Conservation (phyloP, 2,888 invertebrate genomes). For the Meta bourneti region DNA sequence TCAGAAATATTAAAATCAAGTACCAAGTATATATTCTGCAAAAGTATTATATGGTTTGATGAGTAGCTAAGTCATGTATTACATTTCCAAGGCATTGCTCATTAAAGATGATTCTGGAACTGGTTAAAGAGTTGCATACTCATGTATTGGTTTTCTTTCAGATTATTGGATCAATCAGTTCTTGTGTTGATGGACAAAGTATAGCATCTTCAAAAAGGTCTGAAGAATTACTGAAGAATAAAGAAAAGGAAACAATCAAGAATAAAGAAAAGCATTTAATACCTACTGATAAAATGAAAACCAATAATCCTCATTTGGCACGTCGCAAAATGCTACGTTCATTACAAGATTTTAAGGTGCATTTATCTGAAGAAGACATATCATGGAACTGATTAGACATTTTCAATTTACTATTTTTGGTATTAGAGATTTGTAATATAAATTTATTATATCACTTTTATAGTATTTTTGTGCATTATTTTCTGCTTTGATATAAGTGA, state of each 20-base stretch:
- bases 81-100: no score
- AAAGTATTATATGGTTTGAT: no score
- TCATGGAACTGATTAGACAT: conserved; percentile 40
- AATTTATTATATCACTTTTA: not conserved
- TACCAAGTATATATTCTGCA: no score
- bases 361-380: conserved; percentile 68
- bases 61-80: no score
- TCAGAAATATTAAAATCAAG: no score
- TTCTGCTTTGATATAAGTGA: no score
- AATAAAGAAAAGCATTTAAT: conserved; percentile 20
- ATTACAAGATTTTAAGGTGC: conserved; percentile 55
- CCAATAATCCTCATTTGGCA: conserved; percentile 28
- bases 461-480: not conserved
- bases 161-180: not conserved
- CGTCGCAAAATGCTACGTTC: conserved; percentile 63
- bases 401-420: not conserved
- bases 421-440: not conserved
- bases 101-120: no score
- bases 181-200: not conserved
- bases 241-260: not conserved
- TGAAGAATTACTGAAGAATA: not conserved
- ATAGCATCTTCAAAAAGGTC: not conserved
- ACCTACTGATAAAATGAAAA: not conserved
- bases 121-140: no score
- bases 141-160: not conserved